Evolutionary conservation across 2,888 invertebrate species (phyloP).

Genomic region (Caenorhabditis wallacei): DNA sequence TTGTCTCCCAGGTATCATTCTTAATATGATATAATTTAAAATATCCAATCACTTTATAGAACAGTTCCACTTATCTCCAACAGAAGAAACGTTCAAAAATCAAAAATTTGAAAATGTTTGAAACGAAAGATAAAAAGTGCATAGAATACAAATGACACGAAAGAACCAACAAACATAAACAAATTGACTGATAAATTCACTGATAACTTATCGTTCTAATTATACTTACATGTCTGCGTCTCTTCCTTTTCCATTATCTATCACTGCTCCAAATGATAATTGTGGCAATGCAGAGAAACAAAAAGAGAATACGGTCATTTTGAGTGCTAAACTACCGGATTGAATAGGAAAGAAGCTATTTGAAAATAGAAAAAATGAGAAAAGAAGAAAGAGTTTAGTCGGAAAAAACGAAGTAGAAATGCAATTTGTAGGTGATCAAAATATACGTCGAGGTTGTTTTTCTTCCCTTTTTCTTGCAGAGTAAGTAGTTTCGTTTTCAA

Average conservation of each 20-base stretch:
- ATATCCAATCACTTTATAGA: neutral
- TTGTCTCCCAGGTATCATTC: too few relatives aligned
- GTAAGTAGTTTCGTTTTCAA: too few relatives aligned
- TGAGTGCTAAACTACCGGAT: constrained; percentile 9
- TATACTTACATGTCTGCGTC: constrained; percentile 36
- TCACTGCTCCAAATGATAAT: neutral
- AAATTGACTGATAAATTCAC: constrained; percentile 24
- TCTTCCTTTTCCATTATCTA: neutral
- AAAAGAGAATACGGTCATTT: constrained; percentile 24
- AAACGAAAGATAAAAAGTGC: constrained; percentile 9
- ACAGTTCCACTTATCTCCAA: neutral
- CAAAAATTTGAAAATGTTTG: neutral
- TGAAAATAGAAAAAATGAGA: constrained; percentile 2
- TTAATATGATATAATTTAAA: too few relatives aligned
- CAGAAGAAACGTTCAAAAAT: constrained; percentile 3
- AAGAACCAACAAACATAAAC: constrained; percentile 39
- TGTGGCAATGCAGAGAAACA: constrained; percentile 11
- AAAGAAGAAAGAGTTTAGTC: constrained; percentile 17
- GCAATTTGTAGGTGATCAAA: constrained; percentile 37
- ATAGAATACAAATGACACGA: constrained; percentile 20
- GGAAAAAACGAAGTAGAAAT: constrained; percentile 35
- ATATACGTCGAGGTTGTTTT: constrained; percentile 18
- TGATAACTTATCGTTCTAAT: constrained; percentile 28
- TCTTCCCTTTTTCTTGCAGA: neutral
- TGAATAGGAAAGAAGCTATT: neutral